Conservation (phyloP, 2,888 invertebrate species). For the Rhagonycha fulva region DNA sequence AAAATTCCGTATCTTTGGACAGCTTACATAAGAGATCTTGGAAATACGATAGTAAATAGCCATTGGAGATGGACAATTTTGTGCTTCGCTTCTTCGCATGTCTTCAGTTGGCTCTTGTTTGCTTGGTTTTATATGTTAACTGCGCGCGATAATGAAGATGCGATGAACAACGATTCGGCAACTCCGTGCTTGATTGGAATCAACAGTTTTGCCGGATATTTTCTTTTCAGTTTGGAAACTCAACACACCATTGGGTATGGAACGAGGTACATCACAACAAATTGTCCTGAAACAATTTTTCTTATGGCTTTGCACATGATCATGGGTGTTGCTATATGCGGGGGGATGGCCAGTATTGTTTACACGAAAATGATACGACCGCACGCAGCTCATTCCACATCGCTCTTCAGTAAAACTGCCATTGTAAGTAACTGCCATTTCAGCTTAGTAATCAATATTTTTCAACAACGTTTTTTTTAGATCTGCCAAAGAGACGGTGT, state of each 20-base stretch:
- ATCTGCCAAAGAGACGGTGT: slow-evolving; percentile 79
- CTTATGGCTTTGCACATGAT: slow-evolving; percentile 82
- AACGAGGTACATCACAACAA: slow-evolving; percentile 76
- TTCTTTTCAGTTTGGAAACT: slow-evolving; percentile 87
- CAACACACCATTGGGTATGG: slow-evolving; percentile 84
- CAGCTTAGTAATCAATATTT: neutral
- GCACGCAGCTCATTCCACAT: slow-evolving; percentile 45
- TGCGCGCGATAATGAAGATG: slow-evolving; percentile 76
- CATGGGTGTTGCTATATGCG: slow-evolving; percentile 57
- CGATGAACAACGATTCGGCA: slow-evolving; percentile 59
- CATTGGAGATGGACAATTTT: slow-evolving; percentile 74
- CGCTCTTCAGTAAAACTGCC: slow-evolving; percentile 73
- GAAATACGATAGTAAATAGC: slow-evolving; percentile 70
- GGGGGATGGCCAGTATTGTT: slow-evolving; percentile 56
- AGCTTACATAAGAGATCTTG: slow-evolving; percentile 57
- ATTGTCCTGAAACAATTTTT: slow-evolving; percentile 84
- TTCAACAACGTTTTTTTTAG: slow-evolving; percentile 48
- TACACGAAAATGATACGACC: slow-evolving; percentile 72
- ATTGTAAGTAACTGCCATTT: slow-evolving; percentile 63
- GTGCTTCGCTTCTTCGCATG: slow-evolving; percentile 66
- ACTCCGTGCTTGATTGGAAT: slow-evolving; percentile 63
- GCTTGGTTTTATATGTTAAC: slow-evolving; percentile 79
- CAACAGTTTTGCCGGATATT: slow-evolving; percentile 64
- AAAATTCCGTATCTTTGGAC: slow-evolving; percentile 35
- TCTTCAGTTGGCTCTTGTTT: slow-evolving; percentile 78